Evolutionary conservation across 2,797 vertebrate species (phyloP).

Genomic region (Eremophila alpestris): DNA sequence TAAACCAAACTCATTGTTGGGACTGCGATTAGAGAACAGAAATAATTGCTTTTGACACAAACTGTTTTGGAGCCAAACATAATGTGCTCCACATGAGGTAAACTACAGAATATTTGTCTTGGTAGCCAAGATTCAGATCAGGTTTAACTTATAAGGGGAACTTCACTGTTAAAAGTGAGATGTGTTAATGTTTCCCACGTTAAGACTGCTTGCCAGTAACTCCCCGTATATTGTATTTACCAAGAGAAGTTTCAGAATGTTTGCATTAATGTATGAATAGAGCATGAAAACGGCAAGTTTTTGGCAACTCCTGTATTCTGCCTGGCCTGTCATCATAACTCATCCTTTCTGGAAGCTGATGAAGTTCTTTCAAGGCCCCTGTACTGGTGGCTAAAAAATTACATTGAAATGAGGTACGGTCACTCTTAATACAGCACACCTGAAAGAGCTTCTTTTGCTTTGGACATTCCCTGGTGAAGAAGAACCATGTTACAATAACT

Average conservation of each 20-base stretch:
- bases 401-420: neutral
- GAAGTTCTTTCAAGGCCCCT: neutral
- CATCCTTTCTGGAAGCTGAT: neutral
- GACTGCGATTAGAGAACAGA: slow-evolving; percentile 20
- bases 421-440: neutral
- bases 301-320: neutral
- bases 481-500: neutral
- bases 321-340: neutral
- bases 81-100: slow-evolving; percentile 36
- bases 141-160: slow-evolving; percentile 26
- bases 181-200: slow-evolving; percentile 47
- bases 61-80: slow-evolving; percentile 36
- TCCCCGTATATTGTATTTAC: slow-evolving; percentile 4
- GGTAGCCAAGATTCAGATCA: slow-evolving; percentile 37
- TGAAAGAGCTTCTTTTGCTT: neutral
- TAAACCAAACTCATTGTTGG: neutral
- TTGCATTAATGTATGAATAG: neutral
- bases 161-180: neutral
- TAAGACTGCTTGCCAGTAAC: slow-evolving; percentile 9
- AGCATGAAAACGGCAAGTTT: neutral
- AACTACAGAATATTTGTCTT: slow-evolving; percentile 25
- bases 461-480: neutral
- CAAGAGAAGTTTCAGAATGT: neutral
- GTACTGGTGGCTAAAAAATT: neutral
- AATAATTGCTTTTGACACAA: slow-evolving; percentile 54